Percentiles rank a stretch among this genome's conserved stretches.
Evolutionary conservation across 2,113 vertebrate genomes (phyloP).

Genomic region (Cyphomyrus discorhynchus): DNA sequence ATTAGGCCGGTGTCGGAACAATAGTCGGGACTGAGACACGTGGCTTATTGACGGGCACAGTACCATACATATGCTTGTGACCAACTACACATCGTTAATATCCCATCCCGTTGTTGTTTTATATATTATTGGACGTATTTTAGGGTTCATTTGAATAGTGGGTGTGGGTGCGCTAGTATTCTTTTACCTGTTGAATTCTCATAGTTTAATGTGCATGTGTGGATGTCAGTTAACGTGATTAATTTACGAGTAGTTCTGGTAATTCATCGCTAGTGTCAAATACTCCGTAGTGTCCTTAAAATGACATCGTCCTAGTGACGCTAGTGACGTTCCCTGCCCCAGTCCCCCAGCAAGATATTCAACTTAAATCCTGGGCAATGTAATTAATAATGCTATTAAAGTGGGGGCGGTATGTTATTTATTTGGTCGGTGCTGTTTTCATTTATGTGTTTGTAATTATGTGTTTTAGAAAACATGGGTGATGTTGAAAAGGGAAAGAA

Average conservation of each 20-base stretch:
- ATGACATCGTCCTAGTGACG: not conserved
- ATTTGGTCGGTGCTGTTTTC: not conserved
- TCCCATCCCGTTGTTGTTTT: not conserved
- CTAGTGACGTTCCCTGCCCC: not conserved
- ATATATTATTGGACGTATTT: not conserved
- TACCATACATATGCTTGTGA: not conserved
- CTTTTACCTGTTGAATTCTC: not conserved
- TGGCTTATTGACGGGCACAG: not conserved
- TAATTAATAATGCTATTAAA: not conserved
- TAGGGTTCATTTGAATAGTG: not conserved
- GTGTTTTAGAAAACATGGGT: constrained; percentile 49
- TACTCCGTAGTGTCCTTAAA: not conserved
- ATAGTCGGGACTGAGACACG: not conserved
- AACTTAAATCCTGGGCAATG: not conserved
- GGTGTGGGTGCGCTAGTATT: not conserved
- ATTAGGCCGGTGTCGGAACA: not conserved
- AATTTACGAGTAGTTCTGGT: not conserved
- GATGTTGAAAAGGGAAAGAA: constrained; percentile 66
- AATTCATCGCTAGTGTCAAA: not conserved
- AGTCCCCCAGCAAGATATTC: not conserved
- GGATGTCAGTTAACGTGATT: not conserved
- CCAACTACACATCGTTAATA: not conserved
- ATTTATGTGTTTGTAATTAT: not conserved
- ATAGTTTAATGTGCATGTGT: not conserved
- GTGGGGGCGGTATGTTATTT: not conserved